These are phyloP conservation scores for Carposina sasakii DNA, from an alignment of 1,140 invertebrate species.

Conservation along the genomic window DNA sequence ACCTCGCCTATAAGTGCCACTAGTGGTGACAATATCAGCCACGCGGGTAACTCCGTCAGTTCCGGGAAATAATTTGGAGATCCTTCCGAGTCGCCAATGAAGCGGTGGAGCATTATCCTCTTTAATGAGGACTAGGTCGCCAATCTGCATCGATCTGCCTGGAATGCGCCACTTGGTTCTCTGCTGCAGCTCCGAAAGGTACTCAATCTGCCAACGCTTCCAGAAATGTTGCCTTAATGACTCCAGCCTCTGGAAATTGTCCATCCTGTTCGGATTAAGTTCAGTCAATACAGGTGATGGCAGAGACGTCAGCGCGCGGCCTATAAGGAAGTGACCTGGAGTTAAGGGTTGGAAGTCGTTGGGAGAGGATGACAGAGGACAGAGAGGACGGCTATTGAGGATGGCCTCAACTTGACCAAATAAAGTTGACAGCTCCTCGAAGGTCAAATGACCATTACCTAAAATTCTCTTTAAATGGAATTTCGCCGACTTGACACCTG, in stretches of 20 bases:
- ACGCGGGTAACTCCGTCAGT: constrained; percentile 24
- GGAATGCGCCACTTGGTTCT: constrained; percentile 34
- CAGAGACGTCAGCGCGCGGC: constrained; percentile 5
- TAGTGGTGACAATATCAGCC: constrained; percentile 19
- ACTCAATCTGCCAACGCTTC: constrained; percentile 32
- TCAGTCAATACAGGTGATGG: background rate
- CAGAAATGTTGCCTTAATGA: constrained; percentile 33
- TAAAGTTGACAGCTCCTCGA: constrained; percentile 34
- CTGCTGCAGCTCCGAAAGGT: constrained; percentile 29
- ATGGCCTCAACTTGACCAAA: constrained; percentile 29
- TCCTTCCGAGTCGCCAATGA: constrained; percentile 36
- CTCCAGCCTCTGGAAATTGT: constrained; percentile 9
- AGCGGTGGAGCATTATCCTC: constrained; percentile 41
- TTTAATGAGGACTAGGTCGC: constrained; percentile 45
- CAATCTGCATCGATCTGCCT: constrained; percentile 23
- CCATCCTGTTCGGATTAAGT: background rate
- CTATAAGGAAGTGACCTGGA: constrained; percentile 19
- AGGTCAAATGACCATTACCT: constrained; percentile 25
- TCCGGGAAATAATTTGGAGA: constrained; percentile 18
- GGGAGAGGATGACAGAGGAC: constrained; percentile 12
- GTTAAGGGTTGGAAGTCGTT: constrained; percentile 11
- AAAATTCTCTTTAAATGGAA: constrained; percentile 27
- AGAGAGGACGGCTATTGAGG: constrained; percentile 17
- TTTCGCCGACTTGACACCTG: constrained; percentile 29
- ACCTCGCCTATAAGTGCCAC: background rate